Evolutionary conservation across 2,113 vertebrate genomes (phyloP).

Genomic region (Macroglossus sobrinus): DNA sequence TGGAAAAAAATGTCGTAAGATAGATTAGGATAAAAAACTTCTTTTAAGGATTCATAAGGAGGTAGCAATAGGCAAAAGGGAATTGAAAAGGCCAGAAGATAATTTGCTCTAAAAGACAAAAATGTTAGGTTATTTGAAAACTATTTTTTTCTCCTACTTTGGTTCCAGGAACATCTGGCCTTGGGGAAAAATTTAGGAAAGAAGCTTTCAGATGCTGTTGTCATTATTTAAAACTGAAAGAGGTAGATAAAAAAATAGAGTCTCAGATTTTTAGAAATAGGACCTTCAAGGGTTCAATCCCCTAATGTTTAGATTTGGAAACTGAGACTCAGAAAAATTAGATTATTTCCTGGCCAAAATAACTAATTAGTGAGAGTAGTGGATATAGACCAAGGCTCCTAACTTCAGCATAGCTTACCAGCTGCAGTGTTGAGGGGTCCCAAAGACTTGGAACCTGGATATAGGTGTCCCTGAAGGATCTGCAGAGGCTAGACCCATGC

Average conservation of each 20-base stretch:
- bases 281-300: background rate
- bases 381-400: background rate
- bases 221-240: conserved; percentile 52
- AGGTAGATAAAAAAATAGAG: background rate
- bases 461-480: background rate
- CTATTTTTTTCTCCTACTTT: conserved; percentile 43
- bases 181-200: conserved; percentile 34
- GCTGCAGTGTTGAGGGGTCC: background rate
- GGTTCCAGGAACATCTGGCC: conserved; percentile 66
- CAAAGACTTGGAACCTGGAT: background rate
- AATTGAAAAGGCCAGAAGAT: conserved; percentile 32
- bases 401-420: background rate
- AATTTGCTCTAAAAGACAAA: conserved; percentile 56
- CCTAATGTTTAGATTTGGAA: conserved; percentile 5
- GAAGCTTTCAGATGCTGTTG: conserved; percentile 50
- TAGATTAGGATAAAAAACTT: background rate
- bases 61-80: background rate
- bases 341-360: background rate
- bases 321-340: background rate
- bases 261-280: background rate
- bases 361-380: background rate
- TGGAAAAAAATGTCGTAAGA: background rate
- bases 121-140: conserved; percentile 58
- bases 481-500: background rate
- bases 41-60: background rate